A percentile compares a stretch with the other conserved stretches of the same genome.
Evolutionary conservation across 2,113 vertebrate species (phyloP).

Genomic region (Actenoides lindsayi): DNA sequence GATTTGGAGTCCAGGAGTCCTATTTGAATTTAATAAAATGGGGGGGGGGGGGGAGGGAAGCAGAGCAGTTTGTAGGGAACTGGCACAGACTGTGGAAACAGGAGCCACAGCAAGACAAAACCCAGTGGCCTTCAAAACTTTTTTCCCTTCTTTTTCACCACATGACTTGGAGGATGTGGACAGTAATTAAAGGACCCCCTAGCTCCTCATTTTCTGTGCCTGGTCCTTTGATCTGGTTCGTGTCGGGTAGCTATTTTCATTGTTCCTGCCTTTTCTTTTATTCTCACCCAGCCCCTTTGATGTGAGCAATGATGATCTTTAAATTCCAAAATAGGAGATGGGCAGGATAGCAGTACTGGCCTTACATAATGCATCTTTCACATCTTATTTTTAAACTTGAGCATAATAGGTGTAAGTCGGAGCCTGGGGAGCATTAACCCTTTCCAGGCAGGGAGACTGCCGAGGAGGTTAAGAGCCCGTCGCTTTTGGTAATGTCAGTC

Average conservation of each 20-base stretch:
- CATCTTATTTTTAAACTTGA: constrained; percentile 81
- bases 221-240: constrained; percentile 92
- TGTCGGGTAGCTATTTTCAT: constrained; percentile 85
- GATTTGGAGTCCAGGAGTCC: constrained; percentile 77
- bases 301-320: constrained; percentile 87
- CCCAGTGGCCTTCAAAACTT: constrained; percentile 89
- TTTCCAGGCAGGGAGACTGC: background rate
- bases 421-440: constrained; percentile 57
- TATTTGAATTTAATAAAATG: constrained; percentile 74
- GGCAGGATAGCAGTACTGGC: constrained; percentile 75
- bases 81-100: constrained; percentile 80
- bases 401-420: constrained; percentile 70
- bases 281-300: constrained; percentile 85
- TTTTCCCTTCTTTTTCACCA: constrained; percentile 80
- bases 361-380: constrained; percentile 79
- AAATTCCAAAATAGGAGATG: constrained; percentile 82
- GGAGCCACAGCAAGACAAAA: constrained; percentile 82
- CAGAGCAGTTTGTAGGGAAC: constrained; percentile 77
- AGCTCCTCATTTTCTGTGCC: constrained; percentile 87
- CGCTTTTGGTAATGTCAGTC: background rate
- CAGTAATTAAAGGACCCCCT: constrained; percentile 97
- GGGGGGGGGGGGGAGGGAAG: background rate
- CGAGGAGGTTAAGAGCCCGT: background rate
- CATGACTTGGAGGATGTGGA: constrained; percentile 89
- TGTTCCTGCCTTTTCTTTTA: constrained; percentile 87